Conservation (phyloP, 2,888 invertebrate genomes). For the Drosophila leonis region DNA sequence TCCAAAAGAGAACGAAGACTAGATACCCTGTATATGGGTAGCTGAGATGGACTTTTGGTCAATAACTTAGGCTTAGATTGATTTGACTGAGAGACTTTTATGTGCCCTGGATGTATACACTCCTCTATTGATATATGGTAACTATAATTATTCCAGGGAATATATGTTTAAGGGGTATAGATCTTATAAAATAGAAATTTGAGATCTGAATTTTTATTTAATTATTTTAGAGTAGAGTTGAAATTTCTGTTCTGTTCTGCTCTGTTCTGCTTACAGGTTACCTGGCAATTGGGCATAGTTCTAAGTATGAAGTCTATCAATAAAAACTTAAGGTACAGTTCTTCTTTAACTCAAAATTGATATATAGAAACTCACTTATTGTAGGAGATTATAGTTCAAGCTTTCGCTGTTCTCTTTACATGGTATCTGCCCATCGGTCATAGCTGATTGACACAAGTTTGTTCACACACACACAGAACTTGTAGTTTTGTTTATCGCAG, state of each 20-base stretch:
- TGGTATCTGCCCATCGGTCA: neutral
- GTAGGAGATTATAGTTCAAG: neutral
- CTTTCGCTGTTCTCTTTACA: neutral
- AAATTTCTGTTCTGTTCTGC: no score
- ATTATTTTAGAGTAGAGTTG: neutral
- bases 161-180: neutral
- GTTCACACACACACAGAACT: neutral
- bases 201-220: no score
- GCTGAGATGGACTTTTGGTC: neutral
- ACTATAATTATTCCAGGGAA: neutral
- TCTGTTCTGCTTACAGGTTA: neutral
- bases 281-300: neutral
- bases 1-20: no score
- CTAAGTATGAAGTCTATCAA: neutral
- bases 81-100: neutral
- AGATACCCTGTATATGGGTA: neutral
- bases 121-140: neutral
- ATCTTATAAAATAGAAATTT: no score
- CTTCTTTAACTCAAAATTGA: neutral
- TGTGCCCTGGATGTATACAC: neutral
- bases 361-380: neutral
- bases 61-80: neutral
- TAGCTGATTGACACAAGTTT: neutral
- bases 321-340: neutral
- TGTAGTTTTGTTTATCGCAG: conserved; percentile 12